Conservation (phyloP, 2,113 vertebrate species). For the Mastomys natalensis region DNA sequence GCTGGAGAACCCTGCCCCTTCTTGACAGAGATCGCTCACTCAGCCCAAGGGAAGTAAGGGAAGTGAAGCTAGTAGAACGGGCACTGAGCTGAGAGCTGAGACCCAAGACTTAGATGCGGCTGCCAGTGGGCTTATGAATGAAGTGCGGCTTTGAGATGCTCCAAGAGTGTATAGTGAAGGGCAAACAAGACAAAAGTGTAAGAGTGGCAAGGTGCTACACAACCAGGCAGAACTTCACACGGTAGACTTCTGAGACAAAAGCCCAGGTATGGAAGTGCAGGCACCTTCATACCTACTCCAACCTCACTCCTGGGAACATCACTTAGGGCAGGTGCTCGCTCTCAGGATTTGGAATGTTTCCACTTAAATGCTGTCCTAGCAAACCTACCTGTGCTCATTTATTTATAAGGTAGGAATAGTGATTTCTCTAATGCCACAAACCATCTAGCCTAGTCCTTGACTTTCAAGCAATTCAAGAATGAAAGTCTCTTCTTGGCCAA, state of each 20-base stretch:
- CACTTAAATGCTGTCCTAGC: neutral
- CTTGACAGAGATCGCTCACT: neutral
- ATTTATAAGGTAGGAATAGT: neutral
- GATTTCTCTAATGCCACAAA: slow-evolving; percentile 22
- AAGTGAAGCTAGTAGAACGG: neutral
- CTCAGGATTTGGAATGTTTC: neutral
- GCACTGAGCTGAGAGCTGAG: neutral
- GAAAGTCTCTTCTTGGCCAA: neutral
- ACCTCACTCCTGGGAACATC: slow-evolving; percentile 33
- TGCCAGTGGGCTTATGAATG: neutral
- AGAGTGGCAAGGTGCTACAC: neutral
- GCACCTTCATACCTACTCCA: slow-evolving; percentile 15
- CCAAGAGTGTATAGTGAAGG: neutral
- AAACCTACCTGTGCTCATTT: slow-evolving; percentile 6
- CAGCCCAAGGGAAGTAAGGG: neutral
- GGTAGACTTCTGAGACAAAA: neutral
- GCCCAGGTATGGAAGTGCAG: neutral
- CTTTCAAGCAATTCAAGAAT: slow-evolving; percentile 20
- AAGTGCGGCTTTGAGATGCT: neutral
- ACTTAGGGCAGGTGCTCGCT: neutral
- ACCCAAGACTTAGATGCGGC: neutral
- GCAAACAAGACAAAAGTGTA: neutral
- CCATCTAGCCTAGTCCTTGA: neutral
- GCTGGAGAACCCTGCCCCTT: slow-evolving; percentile 13
- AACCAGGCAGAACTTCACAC: neutral